phyloP scores from a whole-genome alignment of 2,888 invertebrate genomes.

The Sepioteuthis lessoniana region DNA sequence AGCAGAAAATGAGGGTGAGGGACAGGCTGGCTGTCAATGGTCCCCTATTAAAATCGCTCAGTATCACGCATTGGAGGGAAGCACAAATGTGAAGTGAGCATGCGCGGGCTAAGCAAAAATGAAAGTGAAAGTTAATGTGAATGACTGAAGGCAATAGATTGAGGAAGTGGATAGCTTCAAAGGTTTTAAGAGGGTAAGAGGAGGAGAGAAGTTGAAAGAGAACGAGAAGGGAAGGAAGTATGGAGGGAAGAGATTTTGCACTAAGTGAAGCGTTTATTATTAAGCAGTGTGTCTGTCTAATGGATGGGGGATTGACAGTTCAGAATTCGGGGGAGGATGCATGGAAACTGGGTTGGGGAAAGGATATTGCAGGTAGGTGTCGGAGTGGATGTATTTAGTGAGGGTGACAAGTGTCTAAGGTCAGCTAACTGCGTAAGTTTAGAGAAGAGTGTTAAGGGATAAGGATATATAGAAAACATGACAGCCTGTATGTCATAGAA shows the following conservation, averaged over 20 bases:
- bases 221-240: neutral
- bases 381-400: neutral
- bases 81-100: neutral
- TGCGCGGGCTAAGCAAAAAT: neutral
- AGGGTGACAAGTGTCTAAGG: neutral
- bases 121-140: neutral
- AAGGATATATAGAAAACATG: too few species aligned
- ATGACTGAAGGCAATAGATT: slow-evolving; percentile 1
- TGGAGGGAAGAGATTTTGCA: neutral
- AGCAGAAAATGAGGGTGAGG: neutral
- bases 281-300: neutral
- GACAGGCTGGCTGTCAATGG: neutral
- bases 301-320: neutral
- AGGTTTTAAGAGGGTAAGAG: neutral
- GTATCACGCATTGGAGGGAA: neutral
- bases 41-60: neutral
- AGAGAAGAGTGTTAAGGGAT: too few species aligned
- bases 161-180: neutral
- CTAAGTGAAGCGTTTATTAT: neutral
- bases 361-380: neutral
- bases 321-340: neutral
- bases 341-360: neutral
- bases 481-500: too few species aligned
- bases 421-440: neutral
- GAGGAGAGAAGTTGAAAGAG: neutral